Evolutionary conservation across 1,140 invertebrate genomes (phyloP).

Genomic region (Metaphire vulgaris): DNA sequence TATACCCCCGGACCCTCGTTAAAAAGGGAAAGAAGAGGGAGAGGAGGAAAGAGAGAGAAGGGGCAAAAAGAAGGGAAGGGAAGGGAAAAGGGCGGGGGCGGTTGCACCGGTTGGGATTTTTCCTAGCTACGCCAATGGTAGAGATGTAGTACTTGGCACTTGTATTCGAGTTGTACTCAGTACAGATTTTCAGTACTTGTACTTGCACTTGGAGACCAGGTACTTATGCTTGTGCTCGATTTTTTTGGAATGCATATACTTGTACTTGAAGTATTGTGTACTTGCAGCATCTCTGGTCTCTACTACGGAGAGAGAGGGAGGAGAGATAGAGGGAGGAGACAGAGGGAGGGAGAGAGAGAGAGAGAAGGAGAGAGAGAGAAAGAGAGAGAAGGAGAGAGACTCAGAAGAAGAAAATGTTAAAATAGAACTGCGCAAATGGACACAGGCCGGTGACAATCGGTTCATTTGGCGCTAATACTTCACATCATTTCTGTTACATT

Average conservation of each 20-base stretch:
- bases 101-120: no score
- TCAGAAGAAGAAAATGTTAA: neutral
- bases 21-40: neutral
- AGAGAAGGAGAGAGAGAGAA: neutral
- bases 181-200: neutral
- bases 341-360: neutral
- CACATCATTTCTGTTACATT: no score
- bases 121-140: no score
- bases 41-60: neutral
- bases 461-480: no score
- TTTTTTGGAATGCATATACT: no score
- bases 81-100: neutral
- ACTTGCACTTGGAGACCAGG: neutral
- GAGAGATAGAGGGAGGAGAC: neutral
- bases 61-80: neutral
- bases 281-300: no score
- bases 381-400: neutral
- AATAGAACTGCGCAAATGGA: no score
- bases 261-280: no score
- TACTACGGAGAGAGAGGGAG: neutral
- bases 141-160: no score
- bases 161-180: neutral
- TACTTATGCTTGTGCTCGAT: no score
- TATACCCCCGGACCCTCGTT: no score
- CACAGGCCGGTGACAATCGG: no score